Percentiles rank a stretch among this genome's conserved stretches.
These are phyloP conservation scores for Neolamprologus falcicula DNA, from an alignment of 2,113 vertebrate genomes.

Conservation along the genomic window DNA sequence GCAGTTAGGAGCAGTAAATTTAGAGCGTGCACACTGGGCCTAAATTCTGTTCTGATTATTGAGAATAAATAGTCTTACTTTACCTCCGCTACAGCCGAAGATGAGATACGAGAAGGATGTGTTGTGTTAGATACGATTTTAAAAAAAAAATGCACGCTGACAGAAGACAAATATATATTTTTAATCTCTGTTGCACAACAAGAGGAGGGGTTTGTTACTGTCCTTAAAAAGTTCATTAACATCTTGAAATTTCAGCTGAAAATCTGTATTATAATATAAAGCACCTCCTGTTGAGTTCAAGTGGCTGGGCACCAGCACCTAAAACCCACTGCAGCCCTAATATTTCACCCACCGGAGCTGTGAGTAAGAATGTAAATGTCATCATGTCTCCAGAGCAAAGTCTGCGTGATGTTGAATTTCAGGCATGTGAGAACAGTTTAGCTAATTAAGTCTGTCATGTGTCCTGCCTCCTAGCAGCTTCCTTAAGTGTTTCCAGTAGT, in stretches of 20 bases:
- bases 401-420: not conserved
- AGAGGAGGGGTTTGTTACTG: not conserved
- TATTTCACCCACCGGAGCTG: not conserved
- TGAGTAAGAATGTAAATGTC: not conserved
- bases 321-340: not conserved
- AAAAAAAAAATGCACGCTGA: accelerated
- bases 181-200: not conserved
- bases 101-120: not conserved
- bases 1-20: conserved; percentile 22
- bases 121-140: not conserved
- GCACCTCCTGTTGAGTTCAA: not conserved
- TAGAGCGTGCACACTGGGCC: not conserved
- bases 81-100: not conserved
- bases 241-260: not conserved
- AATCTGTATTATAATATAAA: not conserved
- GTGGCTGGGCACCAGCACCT: not conserved
- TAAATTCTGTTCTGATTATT: not conserved
- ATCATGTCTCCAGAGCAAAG: not conserved
- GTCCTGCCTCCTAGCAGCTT: not conserved
- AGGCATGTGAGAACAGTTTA: not conserved
- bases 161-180: not conserved
- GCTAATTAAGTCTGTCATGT: not conserved
- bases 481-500: not conserved
- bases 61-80: not conserved
- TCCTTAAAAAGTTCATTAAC: not conserved